phyloP scores from a whole-genome alignment of 2,797 vertebrate species.

The Hylomyscus alleni region DNA sequence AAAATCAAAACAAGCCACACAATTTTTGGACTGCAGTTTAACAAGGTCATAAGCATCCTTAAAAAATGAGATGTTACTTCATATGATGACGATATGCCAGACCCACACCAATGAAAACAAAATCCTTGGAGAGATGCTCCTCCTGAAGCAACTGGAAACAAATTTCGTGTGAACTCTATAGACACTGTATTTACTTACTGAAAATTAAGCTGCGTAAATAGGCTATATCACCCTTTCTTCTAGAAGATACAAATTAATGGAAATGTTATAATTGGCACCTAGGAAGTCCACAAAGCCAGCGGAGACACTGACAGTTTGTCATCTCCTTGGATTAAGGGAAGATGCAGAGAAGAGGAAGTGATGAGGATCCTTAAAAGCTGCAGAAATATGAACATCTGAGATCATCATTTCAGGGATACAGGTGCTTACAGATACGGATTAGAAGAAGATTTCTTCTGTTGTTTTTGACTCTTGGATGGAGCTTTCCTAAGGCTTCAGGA shows the following conservation, averaged over 20 bases:
- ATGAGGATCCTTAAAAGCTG: neutral
- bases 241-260: slow-evolving; percentile 7
- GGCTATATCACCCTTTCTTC: neutral
- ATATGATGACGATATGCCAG: slow-evolving; percentile 29
- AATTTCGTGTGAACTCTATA: slow-evolving; percentile 26
- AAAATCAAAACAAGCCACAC: slow-evolving; percentile 90
- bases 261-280: slow-evolving; percentile 21
- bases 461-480: neutral
- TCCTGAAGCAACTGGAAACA: slow-evolving; percentile 41
- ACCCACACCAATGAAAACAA: neutral
- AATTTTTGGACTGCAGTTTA: slow-evolving; percentile 87
- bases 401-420: neutral
- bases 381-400: neutral
- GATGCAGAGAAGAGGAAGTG: neutral
- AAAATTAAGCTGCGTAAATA: slow-evolving; percentile 68
- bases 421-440: neutral
- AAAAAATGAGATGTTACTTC: slow-evolving; percentile 74
- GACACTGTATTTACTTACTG: neutral
- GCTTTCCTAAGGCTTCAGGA: neutral
- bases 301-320: neutral
- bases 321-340: neutral
- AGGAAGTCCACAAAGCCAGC: neutral
- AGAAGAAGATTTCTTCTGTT: neutral
- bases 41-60: slow-evolving; percentile 86
- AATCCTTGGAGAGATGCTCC: neutral